These are phyloP conservation scores for Tetramorium alpestre DNA, from an alignment of 1,140 invertebrate species.

Conservation along the genomic window DNA sequence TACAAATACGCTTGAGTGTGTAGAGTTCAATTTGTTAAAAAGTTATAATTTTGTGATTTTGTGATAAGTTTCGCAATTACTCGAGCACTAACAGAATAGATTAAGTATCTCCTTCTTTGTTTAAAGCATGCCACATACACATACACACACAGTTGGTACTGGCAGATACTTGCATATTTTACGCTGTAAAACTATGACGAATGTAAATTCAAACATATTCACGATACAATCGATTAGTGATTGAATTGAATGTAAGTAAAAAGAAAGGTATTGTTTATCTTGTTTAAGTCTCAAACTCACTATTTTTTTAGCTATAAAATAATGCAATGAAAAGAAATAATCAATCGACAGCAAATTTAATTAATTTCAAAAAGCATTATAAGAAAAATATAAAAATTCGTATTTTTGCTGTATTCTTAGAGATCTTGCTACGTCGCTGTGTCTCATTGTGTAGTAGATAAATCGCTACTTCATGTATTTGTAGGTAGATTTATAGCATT, in stretches of 20 bases:
- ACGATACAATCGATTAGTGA: background rate
- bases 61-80: constrained; percentile 38
- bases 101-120: constrained; percentile 52
- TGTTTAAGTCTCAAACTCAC: background rate
- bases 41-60: constrained; percentile 38
- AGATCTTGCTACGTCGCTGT: background rate
- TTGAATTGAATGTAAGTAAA: background rate
- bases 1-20: constrained; percentile 40
- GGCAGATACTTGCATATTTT: constrained; percentile 30
- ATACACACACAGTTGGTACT: constrained; percentile 44
- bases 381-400: background rate
- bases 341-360: constrained; percentile 36
- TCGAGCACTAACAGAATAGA: constrained; percentile 63
- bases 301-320: background rate
- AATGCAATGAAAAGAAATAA: background rate
- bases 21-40: constrained; percentile 25
- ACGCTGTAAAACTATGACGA: background rate
- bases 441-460: constrained; percentile 18
- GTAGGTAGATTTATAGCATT: constrained; percentile 6
- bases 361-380: constrained; percentile 6
- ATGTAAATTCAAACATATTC: background rate
- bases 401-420: background rate
- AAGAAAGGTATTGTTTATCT: background rate
- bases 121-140: constrained; percentile 33
- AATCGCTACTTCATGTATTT: constrained; percentile 10